Percentiles rank a stretch among this genome's conserved stretches.
Evolutionary conservation across 2,797 vertebrate species (phyloP).

Genomic region (Coregonus sp.): DNA sequence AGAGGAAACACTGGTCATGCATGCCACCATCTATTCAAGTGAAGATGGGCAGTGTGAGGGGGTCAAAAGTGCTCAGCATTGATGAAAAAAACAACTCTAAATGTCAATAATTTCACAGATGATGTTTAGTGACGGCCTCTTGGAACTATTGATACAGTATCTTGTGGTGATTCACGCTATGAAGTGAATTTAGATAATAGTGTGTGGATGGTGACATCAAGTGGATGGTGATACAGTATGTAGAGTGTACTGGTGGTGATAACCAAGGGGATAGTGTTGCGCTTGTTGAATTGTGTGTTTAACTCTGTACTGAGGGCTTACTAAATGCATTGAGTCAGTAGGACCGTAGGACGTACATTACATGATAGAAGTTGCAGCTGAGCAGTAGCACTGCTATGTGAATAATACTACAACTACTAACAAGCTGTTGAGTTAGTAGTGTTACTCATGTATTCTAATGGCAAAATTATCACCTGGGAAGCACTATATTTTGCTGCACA

Average conservation of each 20-base stretch:
- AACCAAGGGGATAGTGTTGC: not conserved
- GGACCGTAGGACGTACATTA: not conserved
- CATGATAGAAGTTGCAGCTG: not conserved
- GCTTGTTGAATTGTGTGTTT: too few species aligned
- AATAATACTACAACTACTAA: not conserved
- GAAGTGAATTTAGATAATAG: not conserved
- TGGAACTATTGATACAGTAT: not conserved
- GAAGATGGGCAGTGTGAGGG: not conserved
- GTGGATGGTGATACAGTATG: not conserved
- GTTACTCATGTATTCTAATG: not conserved
- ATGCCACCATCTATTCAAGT: not conserved
- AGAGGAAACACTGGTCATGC: too few species aligned
- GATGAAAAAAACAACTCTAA: not conserved
- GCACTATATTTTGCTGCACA: not conserved
- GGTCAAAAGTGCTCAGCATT: not conserved
- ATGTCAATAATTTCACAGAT: not conserved
- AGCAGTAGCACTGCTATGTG: not conserved
- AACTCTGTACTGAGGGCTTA: not conserved
- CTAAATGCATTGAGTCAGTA: not conserved
- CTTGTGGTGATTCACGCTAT: not conserved
- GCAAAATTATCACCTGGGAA: not conserved
- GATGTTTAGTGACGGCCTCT: not conserved
- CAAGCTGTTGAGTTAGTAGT: not conserved
- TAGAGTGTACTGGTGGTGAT: not conserved
- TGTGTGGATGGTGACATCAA: constrained; percentile 1